Base-by-base conservation (phyloP, 1,140 invertebrate species). In the Coelopa frigida region DNA sequence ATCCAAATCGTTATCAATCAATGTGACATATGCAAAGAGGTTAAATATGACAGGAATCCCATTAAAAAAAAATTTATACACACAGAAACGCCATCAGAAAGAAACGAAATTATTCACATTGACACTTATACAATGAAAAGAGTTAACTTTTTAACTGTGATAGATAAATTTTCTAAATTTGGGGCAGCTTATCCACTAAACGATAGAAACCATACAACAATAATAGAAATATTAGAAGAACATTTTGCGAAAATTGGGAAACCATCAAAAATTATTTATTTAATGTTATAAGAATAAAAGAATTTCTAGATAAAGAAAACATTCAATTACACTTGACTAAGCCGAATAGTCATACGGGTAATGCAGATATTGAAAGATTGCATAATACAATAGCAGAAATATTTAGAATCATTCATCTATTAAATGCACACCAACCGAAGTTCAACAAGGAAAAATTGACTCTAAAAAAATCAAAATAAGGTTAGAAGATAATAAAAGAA, bases 271-370 rank as follows among this genome's bases (percentile, higher is more conserved):
- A 40, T 52, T 18, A 27, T 51, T 33, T 36, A 49, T 48, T 52
- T 21, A 48, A 42, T 36, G 21, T 32, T 15, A 41, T 45, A 18
- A 40, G 45, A 10, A 23, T 52, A 35, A 45, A 40, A n/a, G 17
- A 49, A 17, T 48, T 48, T 35, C 45, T 41, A 23, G 26, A 12
- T 27, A 15, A 45, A 12, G 50, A 52, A 41, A 22, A 36, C 7
- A 41, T 48, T 24, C 23, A 48, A 32, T 22, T 43, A 15, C 45
- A 51, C 37, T 39, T 48, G 6, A 47, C 49, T 21, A 51, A 51
- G 44, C 45, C 49, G 10, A 47, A 51, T 43, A 47, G 40, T 18
- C 45, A 50, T 29, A 51, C 44, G 10, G 49, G 49, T 15, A 51
- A 44, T 44, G 17, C 44, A 11, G 44, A 51, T 26, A 26, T 51